A percentile compares a stretch with the other conserved stretches of the same genome.
Evolutionary conservation across 2,888 invertebrate species (phyloP).

Genomic region (Agrochola circellaris): DNA sequence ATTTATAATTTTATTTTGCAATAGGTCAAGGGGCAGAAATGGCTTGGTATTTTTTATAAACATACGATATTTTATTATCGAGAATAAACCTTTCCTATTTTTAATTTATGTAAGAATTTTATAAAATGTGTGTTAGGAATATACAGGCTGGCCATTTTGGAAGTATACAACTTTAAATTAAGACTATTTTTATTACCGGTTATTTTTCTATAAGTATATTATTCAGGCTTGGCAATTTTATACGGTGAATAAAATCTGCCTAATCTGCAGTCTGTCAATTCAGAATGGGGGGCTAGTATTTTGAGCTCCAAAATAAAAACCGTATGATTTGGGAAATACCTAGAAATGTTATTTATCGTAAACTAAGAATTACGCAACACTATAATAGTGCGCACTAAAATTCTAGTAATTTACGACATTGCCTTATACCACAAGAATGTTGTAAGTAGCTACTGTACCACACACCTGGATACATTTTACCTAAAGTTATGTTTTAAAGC

Average conservation of each 20-base stretch:
- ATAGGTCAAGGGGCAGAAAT: conserved; percentile 21
- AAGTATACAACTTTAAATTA: background rate
- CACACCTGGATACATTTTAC: background rate
- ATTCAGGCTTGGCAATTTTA: too few species aligned
- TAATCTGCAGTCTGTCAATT: too few species aligned
- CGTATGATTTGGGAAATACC: background rate
- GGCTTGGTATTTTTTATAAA: conserved; percentile 15
- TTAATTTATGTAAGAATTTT: conserved; percentile 24
- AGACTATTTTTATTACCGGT: too few species aligned
- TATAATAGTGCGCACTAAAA: background rate
- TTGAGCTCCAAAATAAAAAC: background rate
- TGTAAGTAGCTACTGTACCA: background rate
- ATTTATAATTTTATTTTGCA: conserved; percentile 23
- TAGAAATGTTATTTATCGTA: too few species aligned
- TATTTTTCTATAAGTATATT: too few species aligned
- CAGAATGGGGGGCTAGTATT: background rate
- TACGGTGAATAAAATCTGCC: too few species aligned
- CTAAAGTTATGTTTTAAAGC: background rate
- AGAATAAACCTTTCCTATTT: background rate
- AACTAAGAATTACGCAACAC: background rate
- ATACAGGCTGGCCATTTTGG: too few species aligned
- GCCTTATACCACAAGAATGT: conserved; percentile 16
- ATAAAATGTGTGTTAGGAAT: conserved; percentile 2
- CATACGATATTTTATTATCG: background rate
- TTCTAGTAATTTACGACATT: conserved; percentile 11